Evolutionary conservation across 2,888 invertebrate genomes (phyloP).

Genomic region (Parnassius orleans): DNA sequence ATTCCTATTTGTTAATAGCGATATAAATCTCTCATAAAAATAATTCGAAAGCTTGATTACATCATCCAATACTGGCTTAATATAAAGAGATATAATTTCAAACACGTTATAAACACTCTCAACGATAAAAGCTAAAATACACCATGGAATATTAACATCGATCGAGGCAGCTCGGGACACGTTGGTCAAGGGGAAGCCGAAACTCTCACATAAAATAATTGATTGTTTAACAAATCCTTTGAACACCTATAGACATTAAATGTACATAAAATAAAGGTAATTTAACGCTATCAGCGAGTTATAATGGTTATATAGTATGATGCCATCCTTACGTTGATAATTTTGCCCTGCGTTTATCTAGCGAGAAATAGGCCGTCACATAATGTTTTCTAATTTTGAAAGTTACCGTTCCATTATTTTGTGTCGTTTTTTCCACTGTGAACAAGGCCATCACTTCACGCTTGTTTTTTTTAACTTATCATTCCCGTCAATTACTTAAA

Average conservation of each 20-base stretch:
- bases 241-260: conserved; percentile 49
- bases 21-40: conserved; percentile 28
- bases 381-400: too few species aligned
- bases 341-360: too few species aligned
- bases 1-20: conserved; percentile 20
- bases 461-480: too few species aligned
- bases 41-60: conserved; percentile 27
- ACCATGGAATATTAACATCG: conserved; percentile 17
- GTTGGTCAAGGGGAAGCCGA: conserved; percentile 26
- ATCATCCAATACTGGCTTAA: conserved; percentile 26
- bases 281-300: conserved; percentile 5
- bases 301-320: not conserved
- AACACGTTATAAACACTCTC: conserved; percentile 29
- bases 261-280: conserved; percentile 24
- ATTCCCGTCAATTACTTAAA: too few species aligned
- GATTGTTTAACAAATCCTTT: conserved; percentile 29
- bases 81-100: conserved; percentile 30
- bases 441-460: too few species aligned
- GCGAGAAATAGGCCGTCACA: too few species aligned
- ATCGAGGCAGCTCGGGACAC: conserved; percentile 11
- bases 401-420: too few species aligned
- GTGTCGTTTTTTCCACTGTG: too few species aligned
- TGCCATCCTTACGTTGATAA: too few species aligned
- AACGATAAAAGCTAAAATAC: conserved; percentile 27
- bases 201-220: conserved; percentile 19